phyloP scores from a whole-genome alignment of 2,797 vertebrate species.

The Sphenodon punctatus region DNA sequence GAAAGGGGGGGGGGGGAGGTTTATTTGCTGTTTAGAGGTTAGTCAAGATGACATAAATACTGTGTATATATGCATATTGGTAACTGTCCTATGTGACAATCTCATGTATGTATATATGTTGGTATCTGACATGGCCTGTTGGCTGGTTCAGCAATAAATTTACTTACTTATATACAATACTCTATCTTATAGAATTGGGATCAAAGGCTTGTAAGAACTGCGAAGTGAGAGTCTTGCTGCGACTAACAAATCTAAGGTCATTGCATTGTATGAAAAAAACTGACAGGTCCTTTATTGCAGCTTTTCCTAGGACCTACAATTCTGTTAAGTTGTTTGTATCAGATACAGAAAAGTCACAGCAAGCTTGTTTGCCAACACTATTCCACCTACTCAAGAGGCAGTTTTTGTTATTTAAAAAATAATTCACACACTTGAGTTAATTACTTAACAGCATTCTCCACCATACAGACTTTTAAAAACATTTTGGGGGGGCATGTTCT shows the following conservation, averaged over 20 bases:
- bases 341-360: not conserved
- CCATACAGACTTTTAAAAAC: not conserved
- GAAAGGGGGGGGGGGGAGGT: too few species aligned
- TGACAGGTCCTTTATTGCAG: not conserved
- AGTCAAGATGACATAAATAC: too few species aligned
- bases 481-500: not conserved
- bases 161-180: too few species aligned
- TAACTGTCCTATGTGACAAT: too few species aligned
- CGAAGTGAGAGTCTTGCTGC: not conserved
- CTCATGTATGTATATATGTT: too few species aligned
- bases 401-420: too few species aligned
- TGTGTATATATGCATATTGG: too few species aligned
- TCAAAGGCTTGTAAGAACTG: not conserved
- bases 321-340: not conserved
- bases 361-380: not conserved
- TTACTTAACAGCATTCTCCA: not conserved
- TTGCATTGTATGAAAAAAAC: not conserved
- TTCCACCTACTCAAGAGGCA: not conserved
- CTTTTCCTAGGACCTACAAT: not conserved
- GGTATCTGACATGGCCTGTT: too few species aligned
- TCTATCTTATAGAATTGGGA: too few species aligned
- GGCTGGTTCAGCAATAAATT: too few species aligned
- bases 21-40: too few species aligned
- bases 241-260: not conserved
- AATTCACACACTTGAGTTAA: too few species aligned